Evolutionary conservation across 2,797 vertebrate species (phyloP).

Genomic region (Smutsia temminckii): DNA sequence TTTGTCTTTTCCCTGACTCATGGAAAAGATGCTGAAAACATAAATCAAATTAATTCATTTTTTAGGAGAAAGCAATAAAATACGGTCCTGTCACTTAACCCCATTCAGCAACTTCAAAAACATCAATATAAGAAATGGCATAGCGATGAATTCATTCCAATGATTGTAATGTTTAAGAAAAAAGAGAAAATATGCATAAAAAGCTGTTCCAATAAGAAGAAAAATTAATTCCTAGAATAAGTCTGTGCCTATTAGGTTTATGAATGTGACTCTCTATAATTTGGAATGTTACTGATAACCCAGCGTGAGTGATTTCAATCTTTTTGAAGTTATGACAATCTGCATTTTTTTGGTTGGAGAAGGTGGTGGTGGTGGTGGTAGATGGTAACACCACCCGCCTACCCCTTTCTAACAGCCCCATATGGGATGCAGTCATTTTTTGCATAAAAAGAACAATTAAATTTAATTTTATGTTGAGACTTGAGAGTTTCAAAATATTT

Average conservation of each 20-base stretch:
- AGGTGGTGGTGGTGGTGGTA: not conserved
- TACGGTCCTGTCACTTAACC: not conserved
- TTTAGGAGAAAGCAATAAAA: not conserved
- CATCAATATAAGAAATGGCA: not conserved
- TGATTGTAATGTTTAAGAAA: not conserved
- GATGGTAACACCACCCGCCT: not conserved
- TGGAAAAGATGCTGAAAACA: not conserved
- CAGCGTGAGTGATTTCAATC: not conserved
- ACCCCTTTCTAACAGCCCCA: not conserved
- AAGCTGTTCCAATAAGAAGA: not conserved
- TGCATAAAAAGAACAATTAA: not conserved
- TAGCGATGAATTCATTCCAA: not conserved
- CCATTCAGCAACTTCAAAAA: conserved; percentile 26
- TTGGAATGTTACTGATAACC: not conserved
- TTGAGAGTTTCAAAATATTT: not conserved
- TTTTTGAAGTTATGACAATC: not conserved
- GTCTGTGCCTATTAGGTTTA: not conserved
- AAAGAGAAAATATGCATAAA: not conserved
- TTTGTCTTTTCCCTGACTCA: not conserved
- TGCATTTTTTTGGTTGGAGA: not conserved
- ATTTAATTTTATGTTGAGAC: conserved; percentile 8
- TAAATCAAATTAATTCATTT: not conserved
- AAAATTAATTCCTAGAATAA: not conserved
- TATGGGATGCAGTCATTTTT: not conserved
- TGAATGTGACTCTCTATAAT: not conserved